Conservation (phyloP, 1,140 invertebrate species). For the Drosophila elegans region DNA sequence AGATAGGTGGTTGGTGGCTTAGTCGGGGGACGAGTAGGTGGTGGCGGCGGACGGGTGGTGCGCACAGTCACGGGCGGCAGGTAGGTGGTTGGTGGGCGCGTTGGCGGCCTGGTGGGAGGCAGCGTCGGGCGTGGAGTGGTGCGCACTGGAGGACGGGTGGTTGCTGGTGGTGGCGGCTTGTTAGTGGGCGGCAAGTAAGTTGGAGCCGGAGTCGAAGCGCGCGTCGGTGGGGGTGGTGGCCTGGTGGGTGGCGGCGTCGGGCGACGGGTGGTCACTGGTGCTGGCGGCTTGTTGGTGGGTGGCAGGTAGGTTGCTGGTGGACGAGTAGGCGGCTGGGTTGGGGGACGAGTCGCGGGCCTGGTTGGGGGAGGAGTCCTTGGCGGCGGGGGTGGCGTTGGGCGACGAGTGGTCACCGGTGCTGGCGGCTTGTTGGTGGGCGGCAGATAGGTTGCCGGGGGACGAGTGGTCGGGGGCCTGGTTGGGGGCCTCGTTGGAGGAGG, state of each 20-base stretch:
- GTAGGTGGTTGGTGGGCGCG: slow-evolving; percentile 47
- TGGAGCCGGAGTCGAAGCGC: slow-evolving; percentile 30
- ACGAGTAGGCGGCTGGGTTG: slow-evolving; percentile 17
- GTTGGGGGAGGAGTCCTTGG: slow-evolving; percentile 31
- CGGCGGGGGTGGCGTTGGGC: slow-evolving; percentile 24
- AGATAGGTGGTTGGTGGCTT: slow-evolving; percentile 32
- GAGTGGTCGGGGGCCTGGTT: slow-evolving; percentile 36
- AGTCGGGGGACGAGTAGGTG: slow-evolving; percentile 13
- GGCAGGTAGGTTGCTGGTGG: slow-evolving; percentile 64
- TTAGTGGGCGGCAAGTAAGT: slow-evolving; percentile 52
- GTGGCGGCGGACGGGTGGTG: slow-evolving; percentile 32
- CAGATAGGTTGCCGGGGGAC: slow-evolving; percentile 59
- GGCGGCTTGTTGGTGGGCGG: slow-evolving; percentile 61
- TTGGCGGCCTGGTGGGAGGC: slow-evolving; percentile 39
- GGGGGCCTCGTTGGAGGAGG: slow-evolving; percentile 45
- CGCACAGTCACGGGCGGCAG: slow-evolving; percentile 24
- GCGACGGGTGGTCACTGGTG: slow-evolving; percentile 28
- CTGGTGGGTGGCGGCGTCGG: slow-evolving; percentile 37
- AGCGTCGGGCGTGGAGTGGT: slow-evolving; percentile 29
- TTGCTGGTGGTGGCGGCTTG: slow-evolving; percentile 42
- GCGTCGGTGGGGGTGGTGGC: slow-evolving; percentile 33
- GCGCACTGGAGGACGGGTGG: slow-evolving; percentile 28
- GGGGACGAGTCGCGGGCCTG: slow-evolving; percentile 25
- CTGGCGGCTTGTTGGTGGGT: slow-evolving; percentile 38
- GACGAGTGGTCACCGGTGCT: slow-evolving; percentile 48